These are phyloP conservation scores for Drosophila pseudotakahashii DNA, from an alignment of 2,888 invertebrate species.

Conservation along the genomic window DNA sequence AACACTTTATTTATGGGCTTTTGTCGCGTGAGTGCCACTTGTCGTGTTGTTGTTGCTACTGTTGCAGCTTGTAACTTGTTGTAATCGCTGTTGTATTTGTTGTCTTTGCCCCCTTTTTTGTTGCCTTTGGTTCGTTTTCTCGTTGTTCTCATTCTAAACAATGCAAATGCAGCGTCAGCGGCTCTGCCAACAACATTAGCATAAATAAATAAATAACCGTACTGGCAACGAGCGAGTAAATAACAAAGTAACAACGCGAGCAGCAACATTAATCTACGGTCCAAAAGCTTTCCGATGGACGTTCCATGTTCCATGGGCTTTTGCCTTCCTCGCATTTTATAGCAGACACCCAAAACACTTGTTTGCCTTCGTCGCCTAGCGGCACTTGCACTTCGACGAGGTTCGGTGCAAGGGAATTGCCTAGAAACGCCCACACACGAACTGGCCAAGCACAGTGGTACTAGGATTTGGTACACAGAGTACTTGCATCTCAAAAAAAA, in stretches of 20 bases:
- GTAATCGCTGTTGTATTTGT: conserved; percentile 23
- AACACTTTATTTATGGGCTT: conserved; percentile 63
- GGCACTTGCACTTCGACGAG: conserved; percentile 53
- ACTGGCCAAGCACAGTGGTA: conserved; percentile 44
- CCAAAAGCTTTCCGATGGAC: conserved; percentile 42
- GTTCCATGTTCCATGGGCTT: conserved; percentile 38
- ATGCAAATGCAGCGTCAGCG: conserved; percentile 63
- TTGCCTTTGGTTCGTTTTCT: conserved; percentile 43
- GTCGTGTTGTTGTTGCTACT: conserved; percentile 32
- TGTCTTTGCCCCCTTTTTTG: conserved; percentile 28
- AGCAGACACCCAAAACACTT: conserved; percentile 46
- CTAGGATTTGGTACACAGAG: no score
- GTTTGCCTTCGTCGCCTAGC: conserved; percentile 35
- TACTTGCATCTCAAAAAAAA: no score
- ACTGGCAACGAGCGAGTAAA: conserved; percentile 62
- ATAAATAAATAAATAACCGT: conserved; percentile 78
- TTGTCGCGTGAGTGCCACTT: conserved; percentile 71
- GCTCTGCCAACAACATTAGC: conserved; percentile 59
- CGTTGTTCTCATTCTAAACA: conserved; percentile 74
- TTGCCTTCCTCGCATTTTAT: conserved; percentile 29
- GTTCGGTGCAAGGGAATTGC: conserved; percentile 31
- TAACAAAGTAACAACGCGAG: conserved; percentile 48
- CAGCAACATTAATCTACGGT: conserved; percentile 58
- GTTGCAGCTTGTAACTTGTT: conserved; percentile 9
- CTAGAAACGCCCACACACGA: conserved; percentile 41